Percentiles rank a stretch among this genome's conserved stretches.
Evolutionary conservation across 2,888 invertebrate genomes (phyloP).

Genomic region (Stramonita haemastoma): DNA sequence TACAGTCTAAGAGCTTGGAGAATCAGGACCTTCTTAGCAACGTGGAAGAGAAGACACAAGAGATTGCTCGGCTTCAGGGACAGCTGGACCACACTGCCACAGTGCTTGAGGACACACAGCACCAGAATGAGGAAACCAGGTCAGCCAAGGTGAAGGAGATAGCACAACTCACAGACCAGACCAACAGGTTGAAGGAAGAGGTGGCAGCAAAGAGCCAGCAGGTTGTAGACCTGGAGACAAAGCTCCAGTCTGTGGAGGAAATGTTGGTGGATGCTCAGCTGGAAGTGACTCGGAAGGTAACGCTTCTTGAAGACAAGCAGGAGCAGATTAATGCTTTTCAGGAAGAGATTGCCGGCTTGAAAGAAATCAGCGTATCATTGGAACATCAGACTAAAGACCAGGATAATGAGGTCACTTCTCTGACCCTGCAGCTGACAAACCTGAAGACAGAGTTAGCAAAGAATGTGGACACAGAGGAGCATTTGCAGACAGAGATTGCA

Average conservation of each 20-base stretch:
- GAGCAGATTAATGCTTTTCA: slow-evolving; percentile 8
- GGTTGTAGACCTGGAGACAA: slow-evolving; percentile 16
- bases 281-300: slow-evolving; percentile 29
- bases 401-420: neutral
- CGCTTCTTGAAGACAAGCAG: slow-evolving; percentile 28
- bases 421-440: neutral
- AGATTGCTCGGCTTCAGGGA: slow-evolving; percentile 5
- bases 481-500: neutral
- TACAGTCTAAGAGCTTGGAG: slow-evolving; percentile 9
- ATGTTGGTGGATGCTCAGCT: slow-evolving; percentile 23
- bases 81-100: slow-evolving; percentile 11
- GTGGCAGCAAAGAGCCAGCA: slow-evolving; percentile 13
- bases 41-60: slow-evolving; percentile 23
- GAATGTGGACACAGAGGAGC: neutral
- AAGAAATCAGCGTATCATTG: slow-evolving; percentile 34
- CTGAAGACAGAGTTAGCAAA: neutral
- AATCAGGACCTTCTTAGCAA: slow-evolving; percentile 3
- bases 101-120: neutral
- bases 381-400: slow-evolving; percentile 32
- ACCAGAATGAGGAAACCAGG: neutral
- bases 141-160: neutral
- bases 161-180: neutral
- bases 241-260: slow-evolving; percentile 23
- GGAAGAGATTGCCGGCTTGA: slow-evolving; percentile 39
- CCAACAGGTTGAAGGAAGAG: neutral